Evolutionary conservation across 2,888 invertebrate species (phyloP), one percentile per base, ranked within the genome.

Genomic region (Campoletis raptor): DNA sequence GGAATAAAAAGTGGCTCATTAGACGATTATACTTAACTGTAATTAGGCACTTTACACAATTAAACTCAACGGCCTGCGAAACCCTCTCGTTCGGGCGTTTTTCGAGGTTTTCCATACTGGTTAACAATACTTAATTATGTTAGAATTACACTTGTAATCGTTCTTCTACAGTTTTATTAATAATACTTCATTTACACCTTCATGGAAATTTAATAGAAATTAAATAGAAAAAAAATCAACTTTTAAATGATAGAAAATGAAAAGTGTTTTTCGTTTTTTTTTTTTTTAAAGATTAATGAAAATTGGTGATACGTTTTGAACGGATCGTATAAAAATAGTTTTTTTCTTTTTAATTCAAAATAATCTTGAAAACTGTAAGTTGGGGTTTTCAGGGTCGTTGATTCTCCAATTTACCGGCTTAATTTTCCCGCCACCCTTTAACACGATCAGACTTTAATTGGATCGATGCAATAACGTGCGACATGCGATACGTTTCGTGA

Each of bases 371-470:
- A 40, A 40, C 66, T n/a, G 30, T 30, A 30, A 30, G 37, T 66
- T 66, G 12, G 4, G 18, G 9, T 18, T 40, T 37, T 37, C 21
- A 4, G 40, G 21, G 37, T 8, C 9, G 18, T 10, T 52, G 40
- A 30, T 48, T 45, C 48, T 45, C 70, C 36, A 72, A 72, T 72
- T 72, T 72, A 12, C 36, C 18, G 18, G 10, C 48, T 52, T 52
- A 52, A 72, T 72, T 72, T 72, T 54, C 72, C 36, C 6, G 72
- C 54, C 36, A 72, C 10, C n/a, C 42, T 36, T 72, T 72, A 72
- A 72, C 48, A 36, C 36, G 72, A 72, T 72, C 72, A 72, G 52
- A 72, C 36, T 72, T 72, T 72, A 72, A 72, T 72, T 72, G 48
- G 36, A 72, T 72, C 52, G 48, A 52, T 36, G 52, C 48, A 52